These are phyloP conservation scores for Myrmophylax atrothorax DNA, from an alignment of 2,113 vertebrate species.

Conservation along the genomic window DNA sequence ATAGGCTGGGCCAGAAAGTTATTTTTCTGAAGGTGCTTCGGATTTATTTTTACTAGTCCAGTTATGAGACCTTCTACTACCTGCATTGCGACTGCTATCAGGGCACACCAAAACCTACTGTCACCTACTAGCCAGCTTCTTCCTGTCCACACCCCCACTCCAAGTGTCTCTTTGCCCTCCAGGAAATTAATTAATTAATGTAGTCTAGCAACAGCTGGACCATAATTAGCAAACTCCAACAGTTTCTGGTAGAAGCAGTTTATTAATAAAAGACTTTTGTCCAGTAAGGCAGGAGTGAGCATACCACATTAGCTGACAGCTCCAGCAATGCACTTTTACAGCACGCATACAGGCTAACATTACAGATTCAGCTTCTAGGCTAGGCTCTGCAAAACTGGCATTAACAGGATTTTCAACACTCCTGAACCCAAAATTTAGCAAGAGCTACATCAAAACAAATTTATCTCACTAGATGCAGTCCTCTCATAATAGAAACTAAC, in stretches of 20 bases:
- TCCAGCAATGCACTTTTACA: background rate
- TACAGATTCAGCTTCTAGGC: background rate
- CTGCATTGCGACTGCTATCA: background rate
- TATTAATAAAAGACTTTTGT: background rate
- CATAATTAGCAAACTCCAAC: background rate
- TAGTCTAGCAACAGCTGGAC: background rate
- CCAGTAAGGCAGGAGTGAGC: background rate
- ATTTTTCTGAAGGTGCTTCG: background rate
- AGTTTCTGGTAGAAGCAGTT: background rate
- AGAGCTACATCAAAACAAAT: background rate
- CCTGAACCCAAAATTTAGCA: background rate
- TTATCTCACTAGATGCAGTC: background rate
- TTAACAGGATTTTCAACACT: background rate
- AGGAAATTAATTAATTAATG: background rate
- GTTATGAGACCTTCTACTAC: background rate
- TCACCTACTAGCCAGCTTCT: background rate
- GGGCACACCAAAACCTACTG: background rate
- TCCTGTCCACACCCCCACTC: background rate
- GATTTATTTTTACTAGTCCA: background rate
- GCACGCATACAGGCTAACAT: accelerated
- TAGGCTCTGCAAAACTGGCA: background rate
- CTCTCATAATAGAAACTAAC: background rate
- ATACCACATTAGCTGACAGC: background rate
- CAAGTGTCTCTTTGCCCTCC: background rate
- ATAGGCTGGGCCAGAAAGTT: background rate